Evolutionary conservation across 2,113 vertebrate species (phyloP).

Genomic region (Macheiramphus alcinus): DNA sequence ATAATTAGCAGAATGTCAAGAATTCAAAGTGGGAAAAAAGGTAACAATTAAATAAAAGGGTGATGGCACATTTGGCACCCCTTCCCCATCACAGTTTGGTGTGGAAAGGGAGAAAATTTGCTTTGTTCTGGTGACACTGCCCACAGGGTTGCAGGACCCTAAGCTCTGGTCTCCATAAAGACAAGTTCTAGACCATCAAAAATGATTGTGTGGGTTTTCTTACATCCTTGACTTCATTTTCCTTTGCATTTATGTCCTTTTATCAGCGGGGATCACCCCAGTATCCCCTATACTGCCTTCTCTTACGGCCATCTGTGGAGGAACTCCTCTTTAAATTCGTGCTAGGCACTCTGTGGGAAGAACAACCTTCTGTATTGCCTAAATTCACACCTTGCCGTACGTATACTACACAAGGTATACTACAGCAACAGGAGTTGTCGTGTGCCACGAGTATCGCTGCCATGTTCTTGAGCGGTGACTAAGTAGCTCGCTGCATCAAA

Average conservation of each 20-base stretch:
- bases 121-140: not conserved
- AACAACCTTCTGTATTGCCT: not conserved
- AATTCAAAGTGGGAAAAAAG: not conserved
- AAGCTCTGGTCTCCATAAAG: not conserved
- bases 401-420: not conserved
- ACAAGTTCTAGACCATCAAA: not conserved
- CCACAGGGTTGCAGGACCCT: not conserved
- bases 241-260: not conserved
- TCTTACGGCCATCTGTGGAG: not conserved
- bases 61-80: not conserved
- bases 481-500: not conserved
- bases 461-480: not conserved
- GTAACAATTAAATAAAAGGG: not conserved
- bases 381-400: not conserved
- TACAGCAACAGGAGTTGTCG: not conserved
- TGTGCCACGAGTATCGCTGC: not conserved
- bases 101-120: not conserved
- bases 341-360: not conserved
- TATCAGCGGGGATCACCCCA: accelerated
- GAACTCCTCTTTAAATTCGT: not conserved
- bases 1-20: not conserved
- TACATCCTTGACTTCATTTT: not conserved
- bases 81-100: not conserved
- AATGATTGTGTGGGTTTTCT: not conserved
- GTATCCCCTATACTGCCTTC: not conserved